Evolutionary conservation across 1,140 invertebrate species (phyloP).

Genomic region (Drosophila pallidifrons): DNA sequence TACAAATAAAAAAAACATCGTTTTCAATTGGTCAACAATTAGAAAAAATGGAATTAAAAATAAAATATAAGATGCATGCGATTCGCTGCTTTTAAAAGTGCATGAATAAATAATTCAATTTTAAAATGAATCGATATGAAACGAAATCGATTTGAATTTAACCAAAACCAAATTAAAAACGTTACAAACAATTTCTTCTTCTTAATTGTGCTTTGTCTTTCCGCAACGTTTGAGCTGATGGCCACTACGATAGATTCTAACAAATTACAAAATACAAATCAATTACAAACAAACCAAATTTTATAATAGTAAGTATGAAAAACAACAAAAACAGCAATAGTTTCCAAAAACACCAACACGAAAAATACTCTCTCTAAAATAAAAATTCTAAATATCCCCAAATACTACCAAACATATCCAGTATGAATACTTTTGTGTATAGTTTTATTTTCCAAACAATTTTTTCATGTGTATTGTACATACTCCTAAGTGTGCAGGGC

Average conservation of each 20-base stretch:
- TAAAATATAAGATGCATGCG: constrained; percentile 54
- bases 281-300: constrained; percentile 74
- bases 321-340: constrained; percentile 49
- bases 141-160: constrained; percentile 37
- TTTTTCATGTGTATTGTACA: constrained; percentile 47
- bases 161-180: constrained; percentile 49
- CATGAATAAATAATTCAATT: constrained; percentile 34
- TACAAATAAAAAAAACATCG: constrained; percentile 16
- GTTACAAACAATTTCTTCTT: constrained; percentile 81
- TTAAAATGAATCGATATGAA: constrained; percentile 31
- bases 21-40: constrained; percentile 49
- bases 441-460: constrained; percentile 41
- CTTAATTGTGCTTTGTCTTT: constrained; percentile 85
- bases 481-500: constrained; percentile 45
- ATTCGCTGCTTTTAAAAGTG: constrained; percentile 47
- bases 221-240: constrained; percentile 85
- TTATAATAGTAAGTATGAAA: constrained; percentile 77
- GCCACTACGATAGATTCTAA: constrained; percentile 84
- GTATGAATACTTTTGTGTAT: constrained; percentile 58
- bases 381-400: constrained; percentile 54
- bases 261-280: constrained; percentile 79
- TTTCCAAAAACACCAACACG: constrained; percentile 35
- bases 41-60: constrained; percentile 3
- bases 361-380: constrained; percentile 35
- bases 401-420: constrained; percentile 40